A percentile compares a stretch with the other conserved stretches of the same genome.
Evolutionary conservation across 2,113 vertebrate genomes (phyloP).

Genomic region (Esox niger): DNA sequence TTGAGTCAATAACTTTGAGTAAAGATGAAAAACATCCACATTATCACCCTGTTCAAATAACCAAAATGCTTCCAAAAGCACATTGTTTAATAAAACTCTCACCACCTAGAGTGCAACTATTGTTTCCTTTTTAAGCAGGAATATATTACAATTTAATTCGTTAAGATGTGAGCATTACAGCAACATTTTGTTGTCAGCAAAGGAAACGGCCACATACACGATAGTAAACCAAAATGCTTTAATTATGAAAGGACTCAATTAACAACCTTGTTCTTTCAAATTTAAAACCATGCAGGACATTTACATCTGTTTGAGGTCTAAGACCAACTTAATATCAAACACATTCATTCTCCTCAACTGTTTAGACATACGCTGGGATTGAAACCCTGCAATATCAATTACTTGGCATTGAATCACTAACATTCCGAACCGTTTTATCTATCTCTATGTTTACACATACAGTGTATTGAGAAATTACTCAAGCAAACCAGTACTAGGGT

Average conservation of each 20-base stretch:
- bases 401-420: not conserved
- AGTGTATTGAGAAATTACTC: not conserved
- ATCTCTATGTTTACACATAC: not conserved
- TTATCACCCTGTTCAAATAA: no score
- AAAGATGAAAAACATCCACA: no score
- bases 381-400: no score
- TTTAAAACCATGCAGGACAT: slow-evolving; percentile 15
- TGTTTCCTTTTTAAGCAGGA: no score
- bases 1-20: no score
- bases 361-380: no score
- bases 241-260: slow-evolving; percentile 25
- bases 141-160: no score
- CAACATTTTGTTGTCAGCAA: no score
- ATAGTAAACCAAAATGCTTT: slow-evolving; percentile 9
- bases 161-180: no score
- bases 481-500: not conserved
- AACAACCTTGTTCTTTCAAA: slow-evolving; percentile 19
- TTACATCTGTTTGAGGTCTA: slow-evolving; percentile 1
- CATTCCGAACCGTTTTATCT: not conserved
- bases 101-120: no score
- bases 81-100: no score
- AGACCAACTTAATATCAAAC: slow-evolving; percentile 20
- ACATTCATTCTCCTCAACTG: slow-evolving; percentile 1
- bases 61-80: no score
- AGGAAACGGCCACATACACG: not conserved